Evolutionary conservation across 2,113 vertebrate species (phyloP).

Genomic region (Emydocephalus ijimae): DNA sequence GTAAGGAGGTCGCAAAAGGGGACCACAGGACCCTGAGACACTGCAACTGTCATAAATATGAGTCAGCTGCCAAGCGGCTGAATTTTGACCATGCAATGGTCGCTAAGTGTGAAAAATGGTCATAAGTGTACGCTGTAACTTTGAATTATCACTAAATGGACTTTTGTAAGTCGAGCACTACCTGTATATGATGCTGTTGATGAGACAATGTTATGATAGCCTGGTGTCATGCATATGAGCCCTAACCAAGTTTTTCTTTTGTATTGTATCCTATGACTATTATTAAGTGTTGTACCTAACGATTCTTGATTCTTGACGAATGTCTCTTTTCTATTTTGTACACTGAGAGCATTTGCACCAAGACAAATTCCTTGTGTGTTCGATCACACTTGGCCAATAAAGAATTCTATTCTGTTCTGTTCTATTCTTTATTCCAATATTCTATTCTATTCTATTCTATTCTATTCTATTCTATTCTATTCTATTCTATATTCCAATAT

Average conservation of each 20-base stretch:
- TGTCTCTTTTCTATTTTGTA: too few relatives aligned
- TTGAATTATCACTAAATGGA: neutral
- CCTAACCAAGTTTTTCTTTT: neutral
- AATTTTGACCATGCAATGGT: neutral
- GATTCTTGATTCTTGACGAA: too few relatives aligned
- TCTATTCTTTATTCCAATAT: too few relatives aligned
- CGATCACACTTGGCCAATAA: too few relatives aligned
- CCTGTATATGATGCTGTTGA: neutral
- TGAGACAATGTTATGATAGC: neutral
- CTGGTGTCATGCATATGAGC: neutral
- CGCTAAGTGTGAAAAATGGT: neutral
- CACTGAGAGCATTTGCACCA: too few relatives aligned
- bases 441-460: too few relatives aligned
- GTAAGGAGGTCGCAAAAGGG: neutral
- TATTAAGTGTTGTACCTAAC: too few relatives aligned
- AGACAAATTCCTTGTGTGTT: too few relatives aligned
- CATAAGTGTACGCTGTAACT: neutral
- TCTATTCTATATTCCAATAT: too few relatives aligned
- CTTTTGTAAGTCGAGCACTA: neutral
- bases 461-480: too few relatives aligned
- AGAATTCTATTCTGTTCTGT: too few relatives aligned
- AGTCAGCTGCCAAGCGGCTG: neutral
- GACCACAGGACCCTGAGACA: neutral
- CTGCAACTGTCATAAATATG: neutral
- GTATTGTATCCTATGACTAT: too few relatives aligned